Evolutionary conservation across 2,888 invertebrate genomes (phyloP).

Genomic region (Eumerus sabulonum): DNA sequence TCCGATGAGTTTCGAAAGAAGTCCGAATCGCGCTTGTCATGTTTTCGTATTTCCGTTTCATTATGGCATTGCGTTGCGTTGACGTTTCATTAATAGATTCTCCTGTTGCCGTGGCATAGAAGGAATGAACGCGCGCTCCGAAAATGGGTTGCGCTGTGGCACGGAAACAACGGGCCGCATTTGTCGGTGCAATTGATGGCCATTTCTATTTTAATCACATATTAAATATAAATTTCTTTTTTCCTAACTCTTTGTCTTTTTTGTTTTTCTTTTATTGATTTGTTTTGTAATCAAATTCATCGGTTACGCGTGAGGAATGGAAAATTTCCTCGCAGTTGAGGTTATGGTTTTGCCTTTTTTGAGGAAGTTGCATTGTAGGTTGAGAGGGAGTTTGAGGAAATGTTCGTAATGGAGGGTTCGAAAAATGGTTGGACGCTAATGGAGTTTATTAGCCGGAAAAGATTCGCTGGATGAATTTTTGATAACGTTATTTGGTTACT

Average conservation of each 20-base stretch:
- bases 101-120: conserved; percentile 41
- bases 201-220: conserved; percentile 67
- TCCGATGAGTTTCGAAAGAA: conserved; percentile 38
- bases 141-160: conserved; percentile 47
- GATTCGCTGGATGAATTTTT: conserved; percentile 15
- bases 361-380: conserved; percentile 30
- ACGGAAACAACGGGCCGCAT: conserved; percentile 37
- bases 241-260: background rate
- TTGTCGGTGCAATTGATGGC: conserved; percentile 48
- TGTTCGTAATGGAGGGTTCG: background rate
- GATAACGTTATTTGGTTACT: background rate
- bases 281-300: conserved; percentile 44
- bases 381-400: background rate
- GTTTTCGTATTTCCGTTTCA: conserved; percentile 60
- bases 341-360: conserved; percentile 9
- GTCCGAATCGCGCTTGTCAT: conserved; percentile 25
- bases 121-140: conserved; percentile 23
- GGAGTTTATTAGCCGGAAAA: conserved; percentile 18
- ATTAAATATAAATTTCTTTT: conserved; percentile 57
- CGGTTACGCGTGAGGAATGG: conserved; percentile 32
- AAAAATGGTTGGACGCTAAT: conserved; percentile 2
- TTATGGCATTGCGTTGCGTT: conserved; percentile 51
- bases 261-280: conserved; percentile 13
- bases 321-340: conserved; percentile 25
- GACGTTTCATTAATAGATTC: conserved; percentile 41